phyloP scores from a whole-genome alignment of 2,888 invertebrate genomes.

The Leptura quadrifasciata region DNA sequence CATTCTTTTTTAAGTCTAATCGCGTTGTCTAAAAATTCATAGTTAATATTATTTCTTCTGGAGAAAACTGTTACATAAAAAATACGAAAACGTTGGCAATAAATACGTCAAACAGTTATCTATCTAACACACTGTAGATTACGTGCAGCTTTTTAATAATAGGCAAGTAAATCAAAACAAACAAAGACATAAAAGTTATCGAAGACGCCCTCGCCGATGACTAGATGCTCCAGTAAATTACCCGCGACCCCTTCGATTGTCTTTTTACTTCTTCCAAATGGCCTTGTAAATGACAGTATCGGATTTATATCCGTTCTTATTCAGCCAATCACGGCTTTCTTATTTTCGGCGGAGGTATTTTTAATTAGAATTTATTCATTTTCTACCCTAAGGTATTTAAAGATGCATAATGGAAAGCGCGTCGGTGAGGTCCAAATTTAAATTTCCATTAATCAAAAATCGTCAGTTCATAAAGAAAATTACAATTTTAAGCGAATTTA shows the following conservation, averaged over 20 bases:
- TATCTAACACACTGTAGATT: constrained; percentile 11
- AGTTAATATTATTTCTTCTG: not conserved
- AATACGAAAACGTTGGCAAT: not conserved
- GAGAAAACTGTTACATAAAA: not conserved
- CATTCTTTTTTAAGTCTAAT: too few species aligned
- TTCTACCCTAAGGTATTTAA: constrained; percentile 12
- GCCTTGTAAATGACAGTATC: constrained; percentile 34
- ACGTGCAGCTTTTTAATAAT: constrained; percentile 23
- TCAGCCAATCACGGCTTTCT: constrained; percentile 1
- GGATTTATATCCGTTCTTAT: constrained; percentile 20
- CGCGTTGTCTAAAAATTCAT: not conserved
- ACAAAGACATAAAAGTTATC: constrained; percentile 49
- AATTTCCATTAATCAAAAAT: constrained; percentile 36
- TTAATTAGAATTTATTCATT: constrained; percentile 35
- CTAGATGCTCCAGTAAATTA: constrained; percentile 42
- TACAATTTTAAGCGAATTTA: not conserved
- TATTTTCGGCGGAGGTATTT: constrained; percentile 9
- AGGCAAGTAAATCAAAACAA: constrained; percentile 43
- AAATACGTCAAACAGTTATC: constrained; percentile 10
- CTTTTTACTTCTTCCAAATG: constrained; percentile 25
- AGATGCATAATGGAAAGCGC: constrained; percentile 5
- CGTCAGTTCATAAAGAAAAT: not conserved
- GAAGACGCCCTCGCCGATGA: constrained; percentile 40
- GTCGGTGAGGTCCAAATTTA: constrained; percentile 6
- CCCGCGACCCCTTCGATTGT: constrained; percentile 33